phyloP scores from a whole-genome alignment of 2,797 vertebrate species.

The Tragopan temminckii region DNA sequence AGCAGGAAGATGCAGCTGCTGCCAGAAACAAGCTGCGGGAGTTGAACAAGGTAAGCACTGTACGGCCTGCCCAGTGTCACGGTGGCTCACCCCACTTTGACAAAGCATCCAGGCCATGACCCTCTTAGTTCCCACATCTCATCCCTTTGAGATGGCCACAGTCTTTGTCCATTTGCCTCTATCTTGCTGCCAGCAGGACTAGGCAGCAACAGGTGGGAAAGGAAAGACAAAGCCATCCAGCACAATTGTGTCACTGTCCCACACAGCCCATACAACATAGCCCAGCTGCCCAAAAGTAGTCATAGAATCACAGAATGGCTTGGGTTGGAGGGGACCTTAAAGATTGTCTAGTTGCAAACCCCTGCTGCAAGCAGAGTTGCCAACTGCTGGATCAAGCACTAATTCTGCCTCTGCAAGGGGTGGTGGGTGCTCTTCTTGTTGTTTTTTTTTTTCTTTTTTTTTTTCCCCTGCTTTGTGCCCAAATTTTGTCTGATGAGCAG shows the following conservation, averaged over 20 bases:
- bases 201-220: fast-evolving
- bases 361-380: too few species aligned
- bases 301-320: too few species aligned
- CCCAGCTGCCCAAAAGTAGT: neutral
- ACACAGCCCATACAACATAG: fast-evolving
- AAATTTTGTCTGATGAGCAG: neutral
- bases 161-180: neutral
- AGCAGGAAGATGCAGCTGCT: conserved; percentile 88
- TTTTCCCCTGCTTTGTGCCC: neutral
- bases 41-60: conserved; percentile 87
- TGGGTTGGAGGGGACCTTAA: too few species aligned
- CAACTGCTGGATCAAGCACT: too few species aligned
- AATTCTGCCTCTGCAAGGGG: neutral
- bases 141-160: neutral
- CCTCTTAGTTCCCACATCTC: neutral
- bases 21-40: conserved; percentile 91
- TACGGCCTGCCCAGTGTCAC: fast-evolving
- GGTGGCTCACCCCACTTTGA: neutral
- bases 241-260: neutral
- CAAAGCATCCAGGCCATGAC: neutral
- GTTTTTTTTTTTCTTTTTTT: neutral
- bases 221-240: neutral
- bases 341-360: too few species aligned
- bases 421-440: neutral
- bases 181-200: neutral